Percentiles rank a stretch among this genome's conserved stretches.
Evolutionary conservation across 1,140 invertebrate species (phyloP).

Genomic region (Cydia pomonella): DNA sequence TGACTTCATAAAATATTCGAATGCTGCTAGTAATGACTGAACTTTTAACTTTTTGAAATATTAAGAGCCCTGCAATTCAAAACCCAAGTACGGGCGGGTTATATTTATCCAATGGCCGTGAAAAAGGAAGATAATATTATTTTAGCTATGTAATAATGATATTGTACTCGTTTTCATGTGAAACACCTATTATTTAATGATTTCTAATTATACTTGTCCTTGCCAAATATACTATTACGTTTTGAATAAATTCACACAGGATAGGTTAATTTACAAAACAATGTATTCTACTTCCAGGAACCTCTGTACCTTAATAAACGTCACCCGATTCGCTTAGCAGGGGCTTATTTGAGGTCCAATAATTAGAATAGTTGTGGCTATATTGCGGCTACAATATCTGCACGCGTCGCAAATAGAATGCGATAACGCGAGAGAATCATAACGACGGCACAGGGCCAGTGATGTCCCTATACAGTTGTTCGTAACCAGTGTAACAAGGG

Average conservation of each 20-base stretch:
- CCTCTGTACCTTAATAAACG: conserved; percentile 4
- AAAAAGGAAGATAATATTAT: no score
- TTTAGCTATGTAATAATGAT: no score
- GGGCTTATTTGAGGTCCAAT: conserved; percentile 2
- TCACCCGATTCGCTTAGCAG: not conserved
- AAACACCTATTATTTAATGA: no score
- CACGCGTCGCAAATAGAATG: not conserved
- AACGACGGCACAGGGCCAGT: not conserved
- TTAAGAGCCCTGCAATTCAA: no score
- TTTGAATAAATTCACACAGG: not conserved
- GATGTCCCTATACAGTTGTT: no score
- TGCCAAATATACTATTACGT: no score
- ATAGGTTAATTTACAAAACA: not conserved
- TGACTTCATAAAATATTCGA: not conserved
- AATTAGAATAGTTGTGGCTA: not conserved
- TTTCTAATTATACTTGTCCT: no score
- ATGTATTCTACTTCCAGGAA: not conserved
- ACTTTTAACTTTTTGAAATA: no score
- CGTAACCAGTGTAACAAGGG: no score
- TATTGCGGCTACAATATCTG: not conserved
- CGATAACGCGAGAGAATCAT: not conserved
- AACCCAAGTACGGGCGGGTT: no score
- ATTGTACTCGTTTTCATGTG: no score
- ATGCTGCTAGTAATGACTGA: not conserved
- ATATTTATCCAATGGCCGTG: no score